Evolutionary conservation across 2,797 vertebrate genomes (phyloP).

Genomic region (Halcyon badia): DNA sequence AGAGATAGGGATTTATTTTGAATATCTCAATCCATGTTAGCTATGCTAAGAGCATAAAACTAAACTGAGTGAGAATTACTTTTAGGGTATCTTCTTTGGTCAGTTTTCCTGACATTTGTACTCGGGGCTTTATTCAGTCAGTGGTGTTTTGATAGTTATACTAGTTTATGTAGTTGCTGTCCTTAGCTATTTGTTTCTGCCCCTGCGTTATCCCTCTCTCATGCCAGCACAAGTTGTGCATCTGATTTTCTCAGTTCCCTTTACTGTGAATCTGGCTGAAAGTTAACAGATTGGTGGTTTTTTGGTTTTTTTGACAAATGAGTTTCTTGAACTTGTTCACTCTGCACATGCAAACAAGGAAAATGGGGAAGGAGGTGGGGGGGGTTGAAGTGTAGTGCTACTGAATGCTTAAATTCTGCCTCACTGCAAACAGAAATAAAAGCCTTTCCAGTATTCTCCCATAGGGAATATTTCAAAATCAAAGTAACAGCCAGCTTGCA

Average conservation of each 20-base stretch:
- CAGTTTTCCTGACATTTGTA: neutral
- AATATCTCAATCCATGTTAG: neutral
- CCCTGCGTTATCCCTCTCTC: neutral
- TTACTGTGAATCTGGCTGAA: neutral
- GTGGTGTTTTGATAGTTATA: neutral
- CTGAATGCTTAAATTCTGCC: neutral
- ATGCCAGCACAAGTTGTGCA: neutral
- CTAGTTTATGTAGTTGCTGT: neutral
- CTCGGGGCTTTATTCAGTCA: neutral
- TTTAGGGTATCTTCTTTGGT: neutral
- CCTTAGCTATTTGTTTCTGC: neutral
- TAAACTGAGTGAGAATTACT: neutral
- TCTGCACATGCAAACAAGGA: neutral
- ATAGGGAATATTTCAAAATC: neutral
- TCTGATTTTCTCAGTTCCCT: conserved; percentile 15
- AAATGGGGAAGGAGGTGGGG: neutral
- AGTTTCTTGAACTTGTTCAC: neutral
- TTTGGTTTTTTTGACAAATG: neutral
- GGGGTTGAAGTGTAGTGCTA: neutral
- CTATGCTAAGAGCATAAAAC: neutral
- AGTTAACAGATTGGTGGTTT: neutral
- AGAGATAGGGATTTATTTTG: neutral
- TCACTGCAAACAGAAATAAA: neutral
- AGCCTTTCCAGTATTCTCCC: neutral
- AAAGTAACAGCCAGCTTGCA: neutral